A percentile compares a stretch with the other conserved stretches of the same genome.
These are phyloP conservation scores for Rynchops niger DNA, from an alignment of 2,113 vertebrate species.

Conservation along the genomic window DNA sequence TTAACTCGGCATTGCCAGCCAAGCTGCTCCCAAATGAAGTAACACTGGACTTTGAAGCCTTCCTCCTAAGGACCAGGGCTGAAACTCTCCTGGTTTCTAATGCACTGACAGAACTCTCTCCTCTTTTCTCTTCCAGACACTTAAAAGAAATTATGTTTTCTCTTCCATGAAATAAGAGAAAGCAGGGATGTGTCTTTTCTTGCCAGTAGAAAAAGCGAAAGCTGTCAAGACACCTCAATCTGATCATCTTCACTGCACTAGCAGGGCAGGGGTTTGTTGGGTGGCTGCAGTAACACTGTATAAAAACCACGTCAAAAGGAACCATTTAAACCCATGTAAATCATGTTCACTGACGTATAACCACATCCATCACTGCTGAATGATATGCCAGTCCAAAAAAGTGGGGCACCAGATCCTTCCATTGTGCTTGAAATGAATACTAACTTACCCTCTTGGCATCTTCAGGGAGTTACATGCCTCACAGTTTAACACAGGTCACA, in stretches of 20 bases:
- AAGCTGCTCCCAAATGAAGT: background rate
- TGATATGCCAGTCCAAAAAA: conserved; percentile 34
- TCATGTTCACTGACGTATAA: background rate
- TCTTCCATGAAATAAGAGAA: background rate
- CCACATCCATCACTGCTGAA: background rate
- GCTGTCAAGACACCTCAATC: conserved; percentile 19
- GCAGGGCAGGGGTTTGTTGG: background rate
- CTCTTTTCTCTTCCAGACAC: background rate
- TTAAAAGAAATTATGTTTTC: conserved; percentile 6
- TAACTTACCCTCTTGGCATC: background rate
- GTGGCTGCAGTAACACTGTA: background rate
- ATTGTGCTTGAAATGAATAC: background rate
- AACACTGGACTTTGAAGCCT: background rate
- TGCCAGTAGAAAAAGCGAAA: background rate
- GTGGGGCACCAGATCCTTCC: background rate
- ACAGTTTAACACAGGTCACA: background rate
- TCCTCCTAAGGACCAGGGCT: background rate
- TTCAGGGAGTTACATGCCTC: background rate
- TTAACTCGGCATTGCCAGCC: background rate
- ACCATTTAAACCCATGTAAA: conserved; percentile 30
- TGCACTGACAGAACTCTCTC: background rate
- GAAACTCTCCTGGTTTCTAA: background rate
- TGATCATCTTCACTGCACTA: background rate
- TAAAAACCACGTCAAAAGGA: background rate
- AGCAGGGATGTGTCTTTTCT: conserved; percentile 18